Base-by-base conservation (phyloP, 2,888 invertebrate species). In the Calephelis perditalis region DNA sequence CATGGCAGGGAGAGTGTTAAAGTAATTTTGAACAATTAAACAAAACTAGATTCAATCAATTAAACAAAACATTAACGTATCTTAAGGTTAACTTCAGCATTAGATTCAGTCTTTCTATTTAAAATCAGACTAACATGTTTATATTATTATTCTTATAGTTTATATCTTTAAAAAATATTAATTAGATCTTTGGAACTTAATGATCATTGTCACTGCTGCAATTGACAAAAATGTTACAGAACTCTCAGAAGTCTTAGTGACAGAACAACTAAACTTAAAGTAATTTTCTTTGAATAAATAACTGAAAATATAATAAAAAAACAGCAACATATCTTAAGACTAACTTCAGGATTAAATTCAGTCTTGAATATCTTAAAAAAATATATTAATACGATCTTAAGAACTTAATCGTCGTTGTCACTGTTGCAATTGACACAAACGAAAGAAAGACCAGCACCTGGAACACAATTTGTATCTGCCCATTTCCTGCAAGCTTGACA, bases 401-500 rank as follows among this genome's bases (percentile, higher is more conserved):
- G 35, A 61, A 63, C 61, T 59, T 56, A 62, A 56, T 63, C 49
- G 46, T 60, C 56, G 36, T 63, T 60, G 58, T 63, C 61, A 61
- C 60, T 63, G 43, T 63, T 59, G 59, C 63, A 61, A 58, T 63
- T 63, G 59, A 63, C 59, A 59, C 59, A 63, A 64, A 61, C 58
- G 58, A 60, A 63, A 61, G 62, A 62, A 64, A 64, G 60, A 68
- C 65, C 57, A 60, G 63, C 62, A 61, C 60, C 63, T 67, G 64
- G 63, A 59, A 56, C 63, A 63, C 64, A 66, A 60, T 62, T 64
- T 66, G 63, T 61, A 62, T 68, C 65, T 52, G 67, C 67, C 67
- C 62, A 67, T 59, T 64, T 60, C 64, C 49, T 69, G 63, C 67
- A 67, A 65, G 60, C 60, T 61, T 67, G 62, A 55, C 68, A 68